These are phyloP conservation scores for Momotus momota DNA, from an alignment of 2,797 vertebrate genomes.

Conservation along the genomic window DNA sequence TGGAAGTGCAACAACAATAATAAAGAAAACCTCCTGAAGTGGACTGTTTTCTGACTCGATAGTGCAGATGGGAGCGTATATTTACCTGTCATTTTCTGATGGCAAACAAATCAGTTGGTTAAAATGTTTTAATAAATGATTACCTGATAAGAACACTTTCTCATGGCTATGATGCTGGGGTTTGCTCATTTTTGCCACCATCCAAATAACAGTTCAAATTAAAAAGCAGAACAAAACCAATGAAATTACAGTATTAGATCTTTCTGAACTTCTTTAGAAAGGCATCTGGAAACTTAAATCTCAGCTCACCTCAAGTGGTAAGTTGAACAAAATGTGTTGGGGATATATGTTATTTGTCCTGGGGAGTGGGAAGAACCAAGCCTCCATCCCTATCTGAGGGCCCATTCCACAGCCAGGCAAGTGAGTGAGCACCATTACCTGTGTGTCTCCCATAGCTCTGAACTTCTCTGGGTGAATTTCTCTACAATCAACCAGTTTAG, in stretches of 20 bases:
- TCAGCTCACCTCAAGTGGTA: background rate
- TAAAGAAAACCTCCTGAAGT: background rate
- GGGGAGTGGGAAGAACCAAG: background rate
- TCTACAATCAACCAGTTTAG: background rate
- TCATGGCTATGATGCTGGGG: background rate
- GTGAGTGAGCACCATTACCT: accelerated
- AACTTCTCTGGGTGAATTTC: background rate
- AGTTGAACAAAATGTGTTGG: background rate
- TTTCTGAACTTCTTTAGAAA: background rate
- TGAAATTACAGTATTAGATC: background rate
- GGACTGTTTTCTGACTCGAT: background rate
- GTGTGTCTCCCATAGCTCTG: background rate
- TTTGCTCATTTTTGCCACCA: background rate
- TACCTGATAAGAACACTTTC: slow-evolving; percentile 17
- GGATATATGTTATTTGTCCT: background rate
- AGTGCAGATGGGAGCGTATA: background rate
- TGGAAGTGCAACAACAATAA: background rate
- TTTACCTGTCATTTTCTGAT: slow-evolving; percentile 21
- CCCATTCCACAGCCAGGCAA: background rate
- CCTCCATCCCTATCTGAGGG: background rate
- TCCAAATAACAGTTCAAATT: background rate
- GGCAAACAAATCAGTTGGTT: background rate
- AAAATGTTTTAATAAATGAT: slow-evolving; percentile 36
- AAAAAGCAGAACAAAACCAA: background rate
- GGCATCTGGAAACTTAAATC: background rate